Percentiles rank a stretch among this genome's conserved stretches.
These are phyloP conservation scores for Oligia latruncula DNA, from an alignment of 2,888 invertebrate species.

Conservation along the genomic window DNA sequence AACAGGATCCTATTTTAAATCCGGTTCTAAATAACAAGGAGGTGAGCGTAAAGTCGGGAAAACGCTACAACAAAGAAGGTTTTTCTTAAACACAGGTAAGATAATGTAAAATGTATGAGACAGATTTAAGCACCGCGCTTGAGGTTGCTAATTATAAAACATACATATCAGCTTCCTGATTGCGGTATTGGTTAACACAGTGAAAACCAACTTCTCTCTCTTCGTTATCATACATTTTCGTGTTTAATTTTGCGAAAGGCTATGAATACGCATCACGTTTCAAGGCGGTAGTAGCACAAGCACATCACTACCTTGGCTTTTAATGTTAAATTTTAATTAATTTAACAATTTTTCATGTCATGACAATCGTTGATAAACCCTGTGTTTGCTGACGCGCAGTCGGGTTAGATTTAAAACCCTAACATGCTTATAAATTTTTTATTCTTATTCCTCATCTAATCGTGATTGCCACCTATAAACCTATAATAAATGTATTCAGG, in stretches of 20 bases:
- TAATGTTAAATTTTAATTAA: neutral
- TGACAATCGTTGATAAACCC: neutral
- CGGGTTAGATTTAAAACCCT: neutral
- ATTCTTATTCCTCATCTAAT: neutral
- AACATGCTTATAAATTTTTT: neutral
- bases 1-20: slow-evolving; percentile 12
- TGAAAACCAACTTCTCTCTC: slow-evolving; percentile 7
- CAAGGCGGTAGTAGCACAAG: neutral
- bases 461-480: too few relatives aligned
- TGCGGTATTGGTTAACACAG: slow-evolving; percentile 20
- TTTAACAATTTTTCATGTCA: neutral
- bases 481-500: too few relatives aligned
- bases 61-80: neutral
- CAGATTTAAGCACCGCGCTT: slow-evolving; percentile 7
- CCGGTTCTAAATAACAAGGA: neutral
- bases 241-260: neutral
- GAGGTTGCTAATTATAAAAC: slow-evolving; percentile 35
- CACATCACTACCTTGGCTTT: neutral
- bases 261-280: slow-evolving; percentile 15
- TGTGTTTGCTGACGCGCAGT: neutral
- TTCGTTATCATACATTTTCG: slow-evolving; percentile 5
- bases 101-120: slow-evolving; percentile 41
- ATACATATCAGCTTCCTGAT: slow-evolving; percentile 23
- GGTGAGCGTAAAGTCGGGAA: slow-evolving; percentile 2
- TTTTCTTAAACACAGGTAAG: slow-evolving; percentile 27